Conservation (phyloP, 2,888 invertebrate species). For the Conchocele bisecta region DNA sequence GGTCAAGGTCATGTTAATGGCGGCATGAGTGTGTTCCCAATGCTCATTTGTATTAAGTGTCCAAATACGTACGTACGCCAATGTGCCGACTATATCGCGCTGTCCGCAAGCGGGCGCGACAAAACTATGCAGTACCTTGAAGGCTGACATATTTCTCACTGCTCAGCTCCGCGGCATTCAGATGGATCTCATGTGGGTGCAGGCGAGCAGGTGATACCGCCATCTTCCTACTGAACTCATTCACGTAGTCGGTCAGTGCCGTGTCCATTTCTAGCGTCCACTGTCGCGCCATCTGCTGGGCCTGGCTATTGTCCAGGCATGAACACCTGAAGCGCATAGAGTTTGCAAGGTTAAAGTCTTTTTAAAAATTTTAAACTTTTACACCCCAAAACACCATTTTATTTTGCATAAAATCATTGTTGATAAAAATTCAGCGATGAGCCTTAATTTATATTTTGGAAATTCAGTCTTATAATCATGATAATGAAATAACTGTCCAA, state of each 20-base stretch:
- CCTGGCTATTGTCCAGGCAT: conserved; percentile 78
- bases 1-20: too few relatives aligned
- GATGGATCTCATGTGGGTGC: conserved; percentile 80
- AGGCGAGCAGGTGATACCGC: conserved; percentile 77
- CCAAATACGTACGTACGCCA: too few relatives aligned
- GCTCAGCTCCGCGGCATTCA: conserved; percentile 72
- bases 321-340: conserved; percentile 78
- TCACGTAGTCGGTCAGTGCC: conserved; percentile 76
- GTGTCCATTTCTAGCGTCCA: conserved; percentile 80
- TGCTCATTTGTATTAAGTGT: too few relatives aligned
- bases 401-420: too few relatives aligned
- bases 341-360: background rate
- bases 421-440: background rate
- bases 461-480: too few relatives aligned
- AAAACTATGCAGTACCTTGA: conserved; percentile 69
- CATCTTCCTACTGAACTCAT: conserved; percentile 75
- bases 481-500: too few relatives aligned
- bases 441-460: too few relatives aligned
- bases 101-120: too few relatives aligned
- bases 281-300: conserved; percentile 76
- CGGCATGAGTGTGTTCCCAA: too few relatives aligned
- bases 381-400: background rate
- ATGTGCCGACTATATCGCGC: too few relatives aligned
- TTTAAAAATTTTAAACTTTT: background rate
- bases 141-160: conserved; percentile 72